Percentiles rank a stretch among this genome's conserved stretches.
Evolutionary conservation across 2,797 vertebrate genomes (phyloP).

Genomic region (Poliocrania exsul): DNA sequence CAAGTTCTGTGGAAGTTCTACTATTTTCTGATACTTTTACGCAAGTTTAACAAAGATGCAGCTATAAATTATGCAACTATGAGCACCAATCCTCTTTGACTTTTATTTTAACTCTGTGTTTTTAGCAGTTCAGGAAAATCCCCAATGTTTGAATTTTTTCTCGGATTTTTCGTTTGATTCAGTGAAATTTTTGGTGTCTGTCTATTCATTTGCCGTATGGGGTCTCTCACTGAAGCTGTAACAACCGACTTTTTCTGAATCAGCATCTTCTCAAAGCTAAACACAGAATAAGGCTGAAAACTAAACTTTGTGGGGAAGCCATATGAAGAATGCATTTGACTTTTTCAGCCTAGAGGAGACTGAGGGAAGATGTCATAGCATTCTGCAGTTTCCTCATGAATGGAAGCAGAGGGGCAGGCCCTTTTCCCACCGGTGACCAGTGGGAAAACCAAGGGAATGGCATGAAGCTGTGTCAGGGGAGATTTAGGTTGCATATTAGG

Average conservation of each 20-base stretch:
- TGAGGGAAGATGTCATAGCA: background rate
- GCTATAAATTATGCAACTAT: background rate
- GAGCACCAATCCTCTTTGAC: background rate
- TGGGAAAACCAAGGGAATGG: background rate
- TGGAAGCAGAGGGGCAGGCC: background rate
- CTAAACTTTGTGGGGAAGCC: background rate
- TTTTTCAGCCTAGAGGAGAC: background rate
- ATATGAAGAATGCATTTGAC: background rate
- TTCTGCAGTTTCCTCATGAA: fast-evolving
- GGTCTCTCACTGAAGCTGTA: background rate
- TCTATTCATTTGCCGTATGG: background rate
- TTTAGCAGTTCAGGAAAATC: background rate
- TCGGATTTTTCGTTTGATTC: background rate
- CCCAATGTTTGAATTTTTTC: background rate
- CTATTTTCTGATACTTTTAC: background rate
- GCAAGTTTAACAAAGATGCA: background rate
- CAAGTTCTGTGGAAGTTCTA: background rate
- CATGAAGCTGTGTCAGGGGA: background rate
- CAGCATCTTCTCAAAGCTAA: background rate
- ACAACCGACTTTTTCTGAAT: background rate
- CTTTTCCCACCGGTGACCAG: background rate
- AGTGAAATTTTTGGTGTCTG: background rate
- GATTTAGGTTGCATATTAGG: background rate
- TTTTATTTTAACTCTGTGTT: background rate
- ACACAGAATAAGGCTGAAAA: background rate